Conservation (phyloP, 2,888 invertebrate species). For the Scelioninae gen. 1 region DNA sequence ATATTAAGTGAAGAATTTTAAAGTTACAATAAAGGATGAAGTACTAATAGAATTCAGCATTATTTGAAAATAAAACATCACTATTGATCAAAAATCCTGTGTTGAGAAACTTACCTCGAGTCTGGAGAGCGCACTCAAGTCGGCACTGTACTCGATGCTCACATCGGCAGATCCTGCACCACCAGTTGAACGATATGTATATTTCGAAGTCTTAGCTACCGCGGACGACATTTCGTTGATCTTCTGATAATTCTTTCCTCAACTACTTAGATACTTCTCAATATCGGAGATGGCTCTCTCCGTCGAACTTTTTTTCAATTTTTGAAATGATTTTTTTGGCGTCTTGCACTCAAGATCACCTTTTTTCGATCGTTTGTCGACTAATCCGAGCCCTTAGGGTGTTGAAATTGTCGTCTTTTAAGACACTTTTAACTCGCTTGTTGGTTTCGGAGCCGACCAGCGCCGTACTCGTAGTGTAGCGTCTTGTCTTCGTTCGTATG, state of each 20-base stretch:
- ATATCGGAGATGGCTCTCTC: conserved; percentile 56
- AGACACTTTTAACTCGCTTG: conserved; percentile 68
- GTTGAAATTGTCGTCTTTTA: conserved; percentile 50
- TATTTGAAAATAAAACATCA: not conserved
- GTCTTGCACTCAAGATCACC: conserved; percentile 36
- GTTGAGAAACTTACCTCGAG: conserved; percentile 91
- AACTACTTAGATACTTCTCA: conserved; percentile 9
- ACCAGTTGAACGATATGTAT: conserved; percentile 95
- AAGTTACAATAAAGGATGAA: too few relatives aligned
- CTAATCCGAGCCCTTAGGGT: conserved; percentile 29
- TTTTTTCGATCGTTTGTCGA: conserved; percentile 51
- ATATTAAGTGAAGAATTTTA: too few relatives aligned
- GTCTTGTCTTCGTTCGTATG: conserved; percentile 87
- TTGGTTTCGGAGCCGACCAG: conserved; percentile 84
- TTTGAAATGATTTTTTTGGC: conserved; percentile 29
- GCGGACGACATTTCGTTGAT: conserved; percentile 87
- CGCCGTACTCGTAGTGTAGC: conserved; percentile 87
- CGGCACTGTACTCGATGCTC: conserved; percentile 97
- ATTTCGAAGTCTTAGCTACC: conserved; percentile 94
- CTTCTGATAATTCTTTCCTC: conserved; percentile 30
- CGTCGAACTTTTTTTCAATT: conserved; percentile 37
- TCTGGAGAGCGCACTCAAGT: conserved; percentile 96
- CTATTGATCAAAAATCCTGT: conserved; percentile 1
- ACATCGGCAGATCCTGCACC: conserved; percentile 92
- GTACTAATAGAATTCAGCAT: too few relatives aligned